Conservation (phyloP, 1,140 invertebrate genomes). For the Temnothorax curvispinosus region DNA sequence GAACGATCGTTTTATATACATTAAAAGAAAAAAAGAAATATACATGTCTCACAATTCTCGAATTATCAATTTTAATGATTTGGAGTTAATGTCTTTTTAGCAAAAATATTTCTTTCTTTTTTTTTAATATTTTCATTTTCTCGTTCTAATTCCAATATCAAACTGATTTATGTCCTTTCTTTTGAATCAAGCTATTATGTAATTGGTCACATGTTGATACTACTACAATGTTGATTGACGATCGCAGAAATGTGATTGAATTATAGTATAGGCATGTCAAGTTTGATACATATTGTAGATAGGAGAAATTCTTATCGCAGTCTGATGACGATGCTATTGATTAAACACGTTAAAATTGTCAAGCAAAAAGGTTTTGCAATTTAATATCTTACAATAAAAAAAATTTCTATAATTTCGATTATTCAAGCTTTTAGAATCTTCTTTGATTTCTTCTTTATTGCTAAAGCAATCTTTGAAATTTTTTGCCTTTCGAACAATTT, state of each 20-base stretch:
- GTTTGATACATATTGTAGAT: not conserved
- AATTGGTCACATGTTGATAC: not conserved
- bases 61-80: not conserved
- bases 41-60: not conserved
- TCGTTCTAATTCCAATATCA: no score
- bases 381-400: not conserved
- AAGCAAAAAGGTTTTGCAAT: not conserved
- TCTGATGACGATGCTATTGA: not conserved
- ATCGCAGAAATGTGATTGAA: not conserved
- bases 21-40: not conserved
- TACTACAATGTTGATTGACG: not conserved
- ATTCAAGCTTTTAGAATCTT: not conserved
- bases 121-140: not conserved
- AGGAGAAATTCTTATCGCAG: constrained; percentile 15
- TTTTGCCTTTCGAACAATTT: not conserved
- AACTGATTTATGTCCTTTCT: not conserved
- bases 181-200: not conserved
- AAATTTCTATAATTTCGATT: constrained; percentile 18
- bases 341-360: constrained; percentile 23
- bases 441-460: not conserved
- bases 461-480: not conserved
- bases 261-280: not conserved
- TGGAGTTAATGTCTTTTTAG: not conserved
- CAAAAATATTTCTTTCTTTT: not conserved
- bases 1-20: not conserved